Conservation (phyloP, 2,888 invertebrate species). For the Epistrophella euchroma region DNA sequence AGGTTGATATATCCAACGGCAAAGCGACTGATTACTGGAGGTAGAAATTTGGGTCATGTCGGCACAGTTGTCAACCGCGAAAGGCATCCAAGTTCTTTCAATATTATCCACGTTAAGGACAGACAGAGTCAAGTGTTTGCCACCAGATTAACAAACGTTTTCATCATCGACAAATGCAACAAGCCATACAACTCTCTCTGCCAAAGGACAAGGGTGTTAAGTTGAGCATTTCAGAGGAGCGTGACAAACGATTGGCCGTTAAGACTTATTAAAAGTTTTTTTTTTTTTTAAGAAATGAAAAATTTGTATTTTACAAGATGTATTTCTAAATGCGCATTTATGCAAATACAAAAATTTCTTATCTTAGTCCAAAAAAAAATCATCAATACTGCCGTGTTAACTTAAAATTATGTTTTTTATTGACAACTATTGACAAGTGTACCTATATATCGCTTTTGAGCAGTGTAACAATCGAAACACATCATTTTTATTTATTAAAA, state of each 20-base stretch:
- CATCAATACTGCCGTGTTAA: too few species aligned
- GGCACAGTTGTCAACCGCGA: conserved; percentile 98
- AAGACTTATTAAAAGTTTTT: conserved; percentile 89
- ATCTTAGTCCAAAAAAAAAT: too few species aligned
- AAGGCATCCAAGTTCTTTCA: conserved; percentile 99
- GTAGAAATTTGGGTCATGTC: conserved; percentile 99
- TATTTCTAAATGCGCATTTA: too few species aligned
- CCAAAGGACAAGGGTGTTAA: conserved; percentile 99
- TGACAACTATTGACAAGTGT: too few species aligned
- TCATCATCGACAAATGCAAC: conserved; percentile 99
- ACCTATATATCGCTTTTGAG: too few species aligned
- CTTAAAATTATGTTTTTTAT: too few species aligned
- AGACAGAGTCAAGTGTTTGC: conserved; percentile 98
- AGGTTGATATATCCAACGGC: conserved; percentile 95
- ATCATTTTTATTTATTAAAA: too few species aligned
- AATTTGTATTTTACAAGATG: conserved; percentile 70
- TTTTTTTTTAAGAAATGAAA: conserved; percentile 69
- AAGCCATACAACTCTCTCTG: conserved; percentile 98
- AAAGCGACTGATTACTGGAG: conserved; percentile 99
- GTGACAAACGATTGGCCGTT: conserved; percentile 97
- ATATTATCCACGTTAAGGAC: conserved; percentile 99
- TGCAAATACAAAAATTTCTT: too few species aligned
- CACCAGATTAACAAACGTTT: conserved; percentile 98
- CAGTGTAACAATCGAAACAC: too few species aligned
- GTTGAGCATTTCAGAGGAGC: conserved; percentile 98